These are phyloP conservation scores for Malacoraja senta DNA, from an alignment of 2,797 vertebrate species.

Conservation along the genomic window DNA sequence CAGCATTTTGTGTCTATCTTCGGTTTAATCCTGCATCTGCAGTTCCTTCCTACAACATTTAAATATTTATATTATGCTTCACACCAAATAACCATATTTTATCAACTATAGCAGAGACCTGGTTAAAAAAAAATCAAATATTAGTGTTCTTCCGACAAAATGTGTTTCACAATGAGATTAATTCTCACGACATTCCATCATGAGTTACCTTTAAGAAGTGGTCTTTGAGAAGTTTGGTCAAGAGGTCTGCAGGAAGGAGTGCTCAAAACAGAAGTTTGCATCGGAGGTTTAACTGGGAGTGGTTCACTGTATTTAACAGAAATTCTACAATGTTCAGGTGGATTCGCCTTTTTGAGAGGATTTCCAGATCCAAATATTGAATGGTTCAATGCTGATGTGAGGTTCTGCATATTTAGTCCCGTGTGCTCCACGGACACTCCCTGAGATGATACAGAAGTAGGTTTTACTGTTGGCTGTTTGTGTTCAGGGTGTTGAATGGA, in stretches of 20 bases:
- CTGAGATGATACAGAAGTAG: background rate
- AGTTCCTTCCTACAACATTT: too few species aligned
- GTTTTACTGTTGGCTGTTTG: background rate
- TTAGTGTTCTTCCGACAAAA: too few species aligned
- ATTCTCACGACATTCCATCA: background rate
- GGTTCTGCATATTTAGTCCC: background rate
- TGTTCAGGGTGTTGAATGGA: slow-evolving; percentile 5
- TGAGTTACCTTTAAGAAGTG: background rate
- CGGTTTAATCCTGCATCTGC: too few species aligned
- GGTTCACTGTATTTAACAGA: background rate
- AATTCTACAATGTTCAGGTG: background rate
- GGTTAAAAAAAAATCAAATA: too few species aligned
- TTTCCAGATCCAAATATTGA: background rate
- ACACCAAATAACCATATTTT: background rate
- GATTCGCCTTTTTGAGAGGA: background rate
- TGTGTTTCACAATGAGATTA: background rate
- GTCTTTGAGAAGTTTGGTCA: slow-evolving; percentile 5
- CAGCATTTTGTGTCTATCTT: too few species aligned
- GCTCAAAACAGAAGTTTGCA: background rate
- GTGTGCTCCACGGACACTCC: background rate
- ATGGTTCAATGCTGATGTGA: background rate
- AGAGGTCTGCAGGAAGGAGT: background rate
- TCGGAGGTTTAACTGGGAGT: background rate
- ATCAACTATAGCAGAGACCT: background rate
- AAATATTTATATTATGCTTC: background rate